These are phyloP conservation scores for Drosophila neocordata DNA, from an alignment of 1,140 invertebrate genomes.

Conservation along the genomic window DNA sequence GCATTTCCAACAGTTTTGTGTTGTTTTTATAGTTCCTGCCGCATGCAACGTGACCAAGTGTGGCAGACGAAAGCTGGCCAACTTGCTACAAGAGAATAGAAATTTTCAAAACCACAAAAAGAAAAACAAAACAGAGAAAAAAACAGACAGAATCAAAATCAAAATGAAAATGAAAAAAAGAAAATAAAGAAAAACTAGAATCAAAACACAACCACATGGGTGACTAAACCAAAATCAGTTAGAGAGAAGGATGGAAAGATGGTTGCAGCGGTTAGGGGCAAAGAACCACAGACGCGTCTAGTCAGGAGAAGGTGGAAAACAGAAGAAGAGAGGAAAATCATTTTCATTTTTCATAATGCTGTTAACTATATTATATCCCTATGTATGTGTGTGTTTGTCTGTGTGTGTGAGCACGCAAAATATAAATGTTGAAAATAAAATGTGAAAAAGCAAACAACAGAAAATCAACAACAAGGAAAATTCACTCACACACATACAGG, in stretches of 20 bases:
- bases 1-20: slow-evolving; percentile 26
- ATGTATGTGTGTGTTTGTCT: slow-evolving; percentile 20
- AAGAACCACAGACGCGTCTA: slow-evolving; percentile 69
- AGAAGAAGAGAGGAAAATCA: slow-evolving; percentile 17
- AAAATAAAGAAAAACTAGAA: slow-evolving; percentile 23
- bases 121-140: slow-evolving; percentile 8
- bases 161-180: slow-evolving; percentile 23
- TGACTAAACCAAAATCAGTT: slow-evolving; percentile 32
- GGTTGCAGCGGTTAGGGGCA: slow-evolving; percentile 1
- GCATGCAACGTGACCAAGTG: slow-evolving; percentile 71
- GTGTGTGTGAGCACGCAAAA: slow-evolving; percentile 59
- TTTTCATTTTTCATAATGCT: slow-evolving; percentile 79
- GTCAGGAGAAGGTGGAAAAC: slow-evolving; percentile 24
- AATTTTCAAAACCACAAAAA: slow-evolving; percentile 23
- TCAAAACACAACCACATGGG: slow-evolving; percentile 30
- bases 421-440: slow-evolving; percentile 82
- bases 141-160: slow-evolving; percentile 28
- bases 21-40: slow-evolving; percentile 6
- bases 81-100: slow-evolving; percentile 14
- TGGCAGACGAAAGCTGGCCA: slow-evolving; percentile 20
- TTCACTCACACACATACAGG: slow-evolving; percentile 28
- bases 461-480: slow-evolving; percentile 71
- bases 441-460: slow-evolving; percentile 79
- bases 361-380: slow-evolving; percentile 48
- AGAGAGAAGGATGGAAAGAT: slow-evolving; percentile 2